Evolutionary conservation across 2,888 invertebrate species (phyloP), one percentile per base, ranked within the genome.

Genomic region (Epistrophe grossulariae): DNA sequence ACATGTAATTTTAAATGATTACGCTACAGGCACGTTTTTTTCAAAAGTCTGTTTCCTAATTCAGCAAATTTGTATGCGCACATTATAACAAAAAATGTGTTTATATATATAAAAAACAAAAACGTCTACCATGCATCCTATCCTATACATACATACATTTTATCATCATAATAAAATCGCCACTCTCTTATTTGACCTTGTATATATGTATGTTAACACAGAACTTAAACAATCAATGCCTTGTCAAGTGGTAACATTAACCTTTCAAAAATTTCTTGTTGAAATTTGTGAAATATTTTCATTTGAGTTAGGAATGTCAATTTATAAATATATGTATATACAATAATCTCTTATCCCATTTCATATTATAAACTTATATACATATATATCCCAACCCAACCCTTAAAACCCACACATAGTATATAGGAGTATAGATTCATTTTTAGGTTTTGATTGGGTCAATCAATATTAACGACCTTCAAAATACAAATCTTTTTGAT

Each of bases 401-500:
- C 35, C 19, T 9, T 19, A 15, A 38, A 38, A 15, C 10, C 38
- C 38, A 40, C 68, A 70, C 24, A 55, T 0, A 55, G 3, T n/a
- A 24, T 24, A 24, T 2, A 24, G 2, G 24, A 24, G 24, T 24
- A 24, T 24, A 24, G 2, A 50, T 68, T 38, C 35, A 70, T 72
- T 60, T 60, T 11, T 55, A 24, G 38, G 28, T 79, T 62, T 77
- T 78, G 84, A 85, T 85, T 85, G 70, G 70, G 38, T 62, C 81
- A 85, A 85, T 85, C 84, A 81, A 85, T 85, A 81, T 78, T 78
- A 70, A 78, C 70, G 81, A 78, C 78, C 70, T 38, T 73, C 76
- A 62, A 71, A 80, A 78, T 55, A 72, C 52, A 45, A 59, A 28
- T 50, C 55, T 48, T 7, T 38, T 74, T 35, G 62, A 62, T 43